A percentile compares a stretch with the other conserved stretches of the same genome.
phyloP scores from a whole-genome alignment of 2,113 vertebrate species.

The Eleginops maclovinus region DNA sequence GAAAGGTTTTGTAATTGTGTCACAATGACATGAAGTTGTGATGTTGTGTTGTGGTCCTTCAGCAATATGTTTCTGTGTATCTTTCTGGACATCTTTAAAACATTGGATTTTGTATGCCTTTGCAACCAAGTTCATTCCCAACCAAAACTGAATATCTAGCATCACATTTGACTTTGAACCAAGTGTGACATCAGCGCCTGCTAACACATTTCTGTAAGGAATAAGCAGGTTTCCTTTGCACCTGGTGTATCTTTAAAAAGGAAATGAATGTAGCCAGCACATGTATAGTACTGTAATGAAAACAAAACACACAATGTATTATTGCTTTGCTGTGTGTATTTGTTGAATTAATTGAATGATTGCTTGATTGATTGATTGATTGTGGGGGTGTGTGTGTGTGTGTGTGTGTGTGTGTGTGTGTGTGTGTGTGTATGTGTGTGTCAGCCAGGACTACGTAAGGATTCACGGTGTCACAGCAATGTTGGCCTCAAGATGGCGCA shows the following conservation, averaged over 20 bases:
- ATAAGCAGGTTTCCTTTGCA: conserved; percentile 34
- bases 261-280: conserved; percentile 42
- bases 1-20: conserved; percentile 75
- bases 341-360: conserved; percentile 39
- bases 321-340: conserved; percentile 34
- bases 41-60: conserved; percentile 44
- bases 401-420: too few species aligned
- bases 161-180: conserved; percentile 17
- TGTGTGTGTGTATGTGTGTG: too few species aligned
- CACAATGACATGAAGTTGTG: conserved; percentile 71
- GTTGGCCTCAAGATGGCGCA: conserved; percentile 23
- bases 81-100: conserved; percentile 5
- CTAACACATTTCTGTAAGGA: not conserved
- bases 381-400: too few species aligned
- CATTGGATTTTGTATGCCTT: conserved; percentile 4
- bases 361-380: too few species aligned
- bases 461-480: too few species aligned
- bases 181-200: conserved; percentile 29
- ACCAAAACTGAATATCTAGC: not conserved
- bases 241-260: conserved; percentile 1
- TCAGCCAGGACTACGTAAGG: not conserved
- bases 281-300: conserved; percentile 54
- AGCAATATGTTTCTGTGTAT: conserved; percentile 49
- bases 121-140: not conserved
- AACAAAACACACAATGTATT: conserved; percentile 32